Evolutionary conservation across 2,797 vertebrate species (phyloP).

Genomic region (Hapalemur alaotrensis): DNA sequence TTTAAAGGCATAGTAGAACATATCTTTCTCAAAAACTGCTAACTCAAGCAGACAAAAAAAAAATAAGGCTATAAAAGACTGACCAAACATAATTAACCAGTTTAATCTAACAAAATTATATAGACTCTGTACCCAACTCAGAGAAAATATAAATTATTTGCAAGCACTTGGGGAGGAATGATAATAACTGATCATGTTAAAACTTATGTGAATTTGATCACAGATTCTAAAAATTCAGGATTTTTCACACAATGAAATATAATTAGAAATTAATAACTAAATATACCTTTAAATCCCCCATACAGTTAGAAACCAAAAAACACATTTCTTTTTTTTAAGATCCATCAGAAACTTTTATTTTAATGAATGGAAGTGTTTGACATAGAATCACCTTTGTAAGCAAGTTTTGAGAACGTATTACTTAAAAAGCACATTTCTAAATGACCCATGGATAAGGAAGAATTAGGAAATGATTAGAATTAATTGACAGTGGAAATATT

Average conservation of each 20-base stretch:
- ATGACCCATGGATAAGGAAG: background rate
- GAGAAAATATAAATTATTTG: slow-evolving; percentile 42
- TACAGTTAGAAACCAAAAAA: background rate
- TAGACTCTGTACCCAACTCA: background rate
- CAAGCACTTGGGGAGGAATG: background rate
- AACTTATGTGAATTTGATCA: background rate
- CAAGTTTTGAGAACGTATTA: background rate
- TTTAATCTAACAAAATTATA: background rate
- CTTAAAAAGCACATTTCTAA: background rate
- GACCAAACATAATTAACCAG: background rate
- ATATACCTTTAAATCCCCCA: background rate
- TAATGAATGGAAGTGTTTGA: background rate
- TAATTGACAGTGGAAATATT: background rate
- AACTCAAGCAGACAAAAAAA: background rate
- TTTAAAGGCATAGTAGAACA: background rate
- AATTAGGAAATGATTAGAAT: background rate
- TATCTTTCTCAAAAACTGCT: background rate
- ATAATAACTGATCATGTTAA: background rate
- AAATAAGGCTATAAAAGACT: slow-evolving; percentile 3
- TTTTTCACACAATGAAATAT: background rate
- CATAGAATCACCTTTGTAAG: background rate
- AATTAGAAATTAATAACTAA: background rate
- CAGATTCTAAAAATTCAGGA: background rate
- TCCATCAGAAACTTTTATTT: background rate
- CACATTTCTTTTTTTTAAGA: background rate